Evolutionary conservation across 2,113 vertebrate genomes (phyloP).

Genomic region (Triplophysa siluroides): DNA sequence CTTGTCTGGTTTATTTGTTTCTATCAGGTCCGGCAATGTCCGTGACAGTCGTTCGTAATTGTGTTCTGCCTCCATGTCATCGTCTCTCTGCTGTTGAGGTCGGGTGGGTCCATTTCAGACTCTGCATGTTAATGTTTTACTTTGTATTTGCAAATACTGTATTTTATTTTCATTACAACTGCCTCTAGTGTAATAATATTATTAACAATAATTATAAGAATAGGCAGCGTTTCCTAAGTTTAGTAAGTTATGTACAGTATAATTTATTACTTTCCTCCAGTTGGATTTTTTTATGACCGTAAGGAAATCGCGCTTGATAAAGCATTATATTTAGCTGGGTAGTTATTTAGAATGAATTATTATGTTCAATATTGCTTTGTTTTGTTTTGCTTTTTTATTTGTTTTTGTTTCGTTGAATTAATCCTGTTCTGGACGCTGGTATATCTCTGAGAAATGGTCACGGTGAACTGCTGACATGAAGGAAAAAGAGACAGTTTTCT

Average conservation of each 20-base stretch:
- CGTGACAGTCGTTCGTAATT: slow-evolving; percentile 8
- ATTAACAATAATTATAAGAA: slow-evolving; percentile 92
- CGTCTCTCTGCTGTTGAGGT: slow-evolving; percentile 71
- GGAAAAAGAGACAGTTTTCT: slow-evolving; percentile 68
- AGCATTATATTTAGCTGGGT: slow-evolving; percentile 86
- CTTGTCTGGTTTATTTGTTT: slow-evolving; percentile 6
- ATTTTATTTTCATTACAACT: slow-evolving; percentile 88
- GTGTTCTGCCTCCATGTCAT: slow-evolving; percentile 61
- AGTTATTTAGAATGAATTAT: slow-evolving; percentile 80
- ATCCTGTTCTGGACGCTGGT: slow-evolving; percentile 70
- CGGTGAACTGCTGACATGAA: slow-evolving; percentile 75
- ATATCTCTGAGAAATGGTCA: slow-evolving; percentile 77
- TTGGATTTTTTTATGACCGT: slow-evolving; percentile 80
- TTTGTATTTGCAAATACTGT: slow-evolving; percentile 89
- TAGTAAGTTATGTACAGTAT: slow-evolving; percentile 99
- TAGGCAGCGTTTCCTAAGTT: slow-evolving; percentile 89
- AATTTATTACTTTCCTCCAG: slow-evolving; percentile 90
- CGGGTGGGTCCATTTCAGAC: slow-evolving; percentile 78
- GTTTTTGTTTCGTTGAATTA: slow-evolving; percentile 74
- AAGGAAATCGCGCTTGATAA: slow-evolving; percentile 80
- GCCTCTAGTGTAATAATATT: slow-evolving; percentile 96
- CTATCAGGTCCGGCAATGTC: slow-evolving; percentile 1
- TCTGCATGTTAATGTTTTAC: slow-evolving; percentile 84
- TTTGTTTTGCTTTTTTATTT: slow-evolving; percentile 74
- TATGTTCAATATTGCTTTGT: slow-evolving; percentile 68